Base-by-base conservation (phyloP, 2,113 vertebrate genomes). In the Tylochromis polylepis region DNA sequence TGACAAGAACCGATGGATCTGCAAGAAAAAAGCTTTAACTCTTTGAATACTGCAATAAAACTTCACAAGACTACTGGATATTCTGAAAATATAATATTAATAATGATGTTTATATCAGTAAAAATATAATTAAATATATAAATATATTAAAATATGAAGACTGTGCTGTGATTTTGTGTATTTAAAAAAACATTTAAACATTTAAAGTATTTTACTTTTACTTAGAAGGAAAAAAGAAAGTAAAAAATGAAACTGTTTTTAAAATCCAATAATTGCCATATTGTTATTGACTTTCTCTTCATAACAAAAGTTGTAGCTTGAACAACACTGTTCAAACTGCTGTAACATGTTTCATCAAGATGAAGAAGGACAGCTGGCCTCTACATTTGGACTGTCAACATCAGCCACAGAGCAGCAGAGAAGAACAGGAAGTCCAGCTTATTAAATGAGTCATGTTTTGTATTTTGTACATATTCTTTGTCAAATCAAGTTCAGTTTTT, bases 61-160 rank as follows among this genome's bases (percentile, higher is more conserved):
- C 0, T 1, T 20, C 16, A 34, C 16, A 62, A 20, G 58, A 34
- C 9, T 60, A 4, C 58, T 34, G 9, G 5, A 60, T 62, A 15
- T 60, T 60, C 58, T 60, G 58, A 60, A 60, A 34, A 31, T 60
- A 20, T 60, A 34, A 34, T 34, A 60, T 34, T 6, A 60, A 60
- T 60, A 31, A 18, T 60, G 15, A 60, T 60, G 16, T 34, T 34
- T 1, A 4, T 34, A 34, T 60, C 58, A 60, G 29, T 60, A 60
- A 60, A 34, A 60, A 31, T 31, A 18, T 1, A 31, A 34, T 3
- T 60, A 1, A 11, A 6, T 60, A 60, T 31, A 18, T 60, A 60
- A 60, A 60, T 60, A 60, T 3, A 1, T 31, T 31, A 31, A 60
- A 31, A 60, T 60, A 60, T 34, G 8, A 34, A 34, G 2, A 20